phyloP scores from a whole-genome alignment of 2,797 vertebrate genomes.

The Malurus leucopterus region DNA sequence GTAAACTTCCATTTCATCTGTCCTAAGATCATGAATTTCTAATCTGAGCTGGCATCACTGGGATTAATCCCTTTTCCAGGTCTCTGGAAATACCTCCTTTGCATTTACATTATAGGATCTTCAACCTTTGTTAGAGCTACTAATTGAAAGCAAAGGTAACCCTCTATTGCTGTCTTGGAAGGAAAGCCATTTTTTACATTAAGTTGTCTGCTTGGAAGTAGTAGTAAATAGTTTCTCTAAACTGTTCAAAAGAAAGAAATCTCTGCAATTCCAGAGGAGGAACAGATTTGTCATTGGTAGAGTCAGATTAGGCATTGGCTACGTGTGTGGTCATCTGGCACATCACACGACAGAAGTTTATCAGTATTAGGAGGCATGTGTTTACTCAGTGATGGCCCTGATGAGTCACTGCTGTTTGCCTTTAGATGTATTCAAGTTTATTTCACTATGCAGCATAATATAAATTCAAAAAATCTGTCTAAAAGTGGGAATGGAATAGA shows the following conservation, averaged over 20 bases:
- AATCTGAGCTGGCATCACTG: neutral
- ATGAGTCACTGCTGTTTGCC: neutral
- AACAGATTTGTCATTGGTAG: neutral
- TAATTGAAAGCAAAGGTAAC: neutral
- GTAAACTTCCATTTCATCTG: neutral
- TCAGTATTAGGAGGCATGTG: neutral
- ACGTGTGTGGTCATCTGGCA: neutral
- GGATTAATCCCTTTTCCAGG: neutral
- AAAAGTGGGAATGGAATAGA: neutral
- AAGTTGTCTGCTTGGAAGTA: neutral
- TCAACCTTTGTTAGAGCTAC: neutral
- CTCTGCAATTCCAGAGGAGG: neutral
- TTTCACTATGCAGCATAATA: neutral
- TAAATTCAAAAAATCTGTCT: neutral
- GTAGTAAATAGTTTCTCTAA: neutral
- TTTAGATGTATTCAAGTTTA: neutral
- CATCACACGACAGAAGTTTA: neutral
- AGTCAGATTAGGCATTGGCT: neutral
- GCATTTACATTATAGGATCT: neutral
- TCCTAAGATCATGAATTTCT: neutral
- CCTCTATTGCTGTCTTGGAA: neutral
- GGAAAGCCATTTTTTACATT: neutral
- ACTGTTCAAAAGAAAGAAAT: neutral
- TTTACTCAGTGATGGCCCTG: neutral
- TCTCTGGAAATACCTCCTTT: neutral